Evolutionary conservation across 2,888 invertebrate species (phyloP).

Genomic region (Cephus pulcher): DNA sequence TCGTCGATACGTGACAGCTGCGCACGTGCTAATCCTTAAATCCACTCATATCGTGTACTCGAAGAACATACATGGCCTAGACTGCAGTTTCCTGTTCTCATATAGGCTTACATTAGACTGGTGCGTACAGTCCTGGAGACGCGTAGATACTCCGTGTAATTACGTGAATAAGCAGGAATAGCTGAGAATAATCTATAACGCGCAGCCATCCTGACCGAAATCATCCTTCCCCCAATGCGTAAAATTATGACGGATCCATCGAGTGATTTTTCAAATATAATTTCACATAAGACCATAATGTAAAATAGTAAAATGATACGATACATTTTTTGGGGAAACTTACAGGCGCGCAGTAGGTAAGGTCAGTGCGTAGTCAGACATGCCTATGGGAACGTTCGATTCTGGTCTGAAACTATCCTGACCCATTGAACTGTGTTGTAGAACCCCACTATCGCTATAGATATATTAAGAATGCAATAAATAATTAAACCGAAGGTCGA

Average conservation of each 20-base stretch:
- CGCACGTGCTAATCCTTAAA: neutral
- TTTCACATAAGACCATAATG: fast-evolving
- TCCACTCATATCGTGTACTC: neutral
- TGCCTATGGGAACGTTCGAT: too few species aligned
- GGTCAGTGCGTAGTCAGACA: too few species aligned
- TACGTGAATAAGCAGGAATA: neutral
- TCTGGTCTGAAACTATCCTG: too few species aligned
- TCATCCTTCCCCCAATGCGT: neutral
- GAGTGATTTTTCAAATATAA: neutral
- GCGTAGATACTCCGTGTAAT: neutral
- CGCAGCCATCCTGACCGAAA: neutral
- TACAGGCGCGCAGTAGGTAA: too few species aligned
- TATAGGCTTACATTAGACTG: neutral
- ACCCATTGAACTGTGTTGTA: too few species aligned
- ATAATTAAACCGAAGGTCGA: too few species aligned
- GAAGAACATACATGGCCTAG: neutral
- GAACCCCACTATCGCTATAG: too few species aligned
- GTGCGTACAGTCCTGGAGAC: neutral
- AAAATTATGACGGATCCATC: neutral
- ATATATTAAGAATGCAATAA: too few species aligned
- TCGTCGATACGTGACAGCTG: neutral
- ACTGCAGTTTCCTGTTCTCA: neutral
- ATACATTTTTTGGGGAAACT: too few species aligned
- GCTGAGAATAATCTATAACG: neutral
- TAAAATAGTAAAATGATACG: neutral